phyloP scores from a whole-genome alignment of 1,140 invertebrate species.

The Apis dorsata region DNA sequence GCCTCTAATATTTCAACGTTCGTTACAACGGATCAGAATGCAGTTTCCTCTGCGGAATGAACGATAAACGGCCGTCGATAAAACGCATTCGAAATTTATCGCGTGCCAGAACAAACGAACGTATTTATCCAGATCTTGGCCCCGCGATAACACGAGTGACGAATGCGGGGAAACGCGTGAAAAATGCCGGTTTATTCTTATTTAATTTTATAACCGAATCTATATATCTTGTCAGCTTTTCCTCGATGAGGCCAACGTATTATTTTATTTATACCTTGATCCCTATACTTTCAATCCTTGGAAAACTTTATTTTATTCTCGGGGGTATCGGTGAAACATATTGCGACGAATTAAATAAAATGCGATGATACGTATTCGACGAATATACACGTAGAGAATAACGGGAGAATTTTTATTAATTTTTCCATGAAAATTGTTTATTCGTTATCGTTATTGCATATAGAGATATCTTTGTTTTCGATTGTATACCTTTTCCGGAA shows the following conservation, averaged over 20 bases:
- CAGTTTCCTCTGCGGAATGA: conserved; percentile 20
- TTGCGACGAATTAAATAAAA: neutral
- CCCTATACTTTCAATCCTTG: no score
- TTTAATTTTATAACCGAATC: conserved; percentile 27
- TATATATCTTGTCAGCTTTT: neutral
- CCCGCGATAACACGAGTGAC: conserved; percentile 2
- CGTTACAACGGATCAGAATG: neutral
- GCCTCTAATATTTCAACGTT: conserved; percentile 16
- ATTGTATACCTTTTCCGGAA: no score
- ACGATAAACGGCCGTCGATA: conserved; percentile 33
- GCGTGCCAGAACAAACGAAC: neutral
- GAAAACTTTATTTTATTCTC: neutral
- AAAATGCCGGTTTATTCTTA: conserved; percentile 1
- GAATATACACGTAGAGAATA: no score
- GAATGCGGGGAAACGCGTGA: neutral
- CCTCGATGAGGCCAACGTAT: neutral
- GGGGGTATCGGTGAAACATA: neutral
- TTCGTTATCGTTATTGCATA: neutral
- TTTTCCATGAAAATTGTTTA: neutral
- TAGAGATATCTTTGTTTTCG: neutral
- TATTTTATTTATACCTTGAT: neutral
- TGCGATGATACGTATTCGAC: neutral
- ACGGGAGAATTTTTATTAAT: neutral
- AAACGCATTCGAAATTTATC: conserved; percentile 27
- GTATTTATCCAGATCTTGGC: conserved; percentile 27